A percentile compares a stretch with the other conserved stretches of the same genome.
These are phyloP conservation scores for Anguilla anguilla DNA, from an alignment of 2,797 vertebrate species.

Conservation along the genomic window DNA sequence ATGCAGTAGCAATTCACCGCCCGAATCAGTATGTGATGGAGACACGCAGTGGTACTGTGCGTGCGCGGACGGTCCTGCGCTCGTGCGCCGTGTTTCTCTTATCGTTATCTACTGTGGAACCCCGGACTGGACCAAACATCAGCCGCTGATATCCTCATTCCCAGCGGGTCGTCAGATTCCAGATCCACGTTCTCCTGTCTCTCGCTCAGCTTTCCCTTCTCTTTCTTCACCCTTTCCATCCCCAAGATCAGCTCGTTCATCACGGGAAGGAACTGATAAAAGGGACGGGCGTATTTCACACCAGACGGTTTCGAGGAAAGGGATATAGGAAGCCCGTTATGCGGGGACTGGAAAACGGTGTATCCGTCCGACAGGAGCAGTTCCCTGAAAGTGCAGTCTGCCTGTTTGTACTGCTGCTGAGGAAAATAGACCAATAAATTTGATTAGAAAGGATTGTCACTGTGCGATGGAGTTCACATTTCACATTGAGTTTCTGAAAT, in stretches of 20 bases:
- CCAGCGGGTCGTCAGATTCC: constrained; percentile 68
- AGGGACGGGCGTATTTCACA: constrained; percentile 48
- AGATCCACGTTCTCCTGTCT: constrained; percentile 49
- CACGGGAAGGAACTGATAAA: constrained; percentile 70
- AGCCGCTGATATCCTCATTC: constrained; percentile 46
- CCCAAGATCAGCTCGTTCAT: constrained; percentile 43
- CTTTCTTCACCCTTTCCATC: constrained; percentile 14
- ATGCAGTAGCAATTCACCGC: not conserved
- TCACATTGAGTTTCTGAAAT: not conserved
- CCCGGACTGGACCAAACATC: constrained; percentile 17
- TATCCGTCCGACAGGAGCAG: constrained; percentile 71
- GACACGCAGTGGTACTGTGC: not conserved
- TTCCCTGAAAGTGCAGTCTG: constrained; percentile 72
- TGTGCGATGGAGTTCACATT: not conserved
- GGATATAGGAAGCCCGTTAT: constrained; percentile 63
- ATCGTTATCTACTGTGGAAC: constrained; percentile 20
- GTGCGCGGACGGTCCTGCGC: not conserved
- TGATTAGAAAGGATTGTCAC: not conserved
- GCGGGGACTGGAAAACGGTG: constrained; percentile 67
- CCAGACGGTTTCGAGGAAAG: constrained; percentile 57
- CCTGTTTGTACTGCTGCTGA: constrained; percentile 56
- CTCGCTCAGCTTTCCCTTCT: constrained; percentile 28
- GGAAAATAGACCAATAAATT: constrained; percentile 21
- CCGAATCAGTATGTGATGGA: not conserved
- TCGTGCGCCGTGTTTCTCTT: not conserved